Percentiles rank a stretch among this genome's conserved stretches.
These are phyloP conservation scores for Drosophila nr. medialis DNA, from an alignment of 2,888 invertebrate genomes.

Conservation along the genomic window DNA sequence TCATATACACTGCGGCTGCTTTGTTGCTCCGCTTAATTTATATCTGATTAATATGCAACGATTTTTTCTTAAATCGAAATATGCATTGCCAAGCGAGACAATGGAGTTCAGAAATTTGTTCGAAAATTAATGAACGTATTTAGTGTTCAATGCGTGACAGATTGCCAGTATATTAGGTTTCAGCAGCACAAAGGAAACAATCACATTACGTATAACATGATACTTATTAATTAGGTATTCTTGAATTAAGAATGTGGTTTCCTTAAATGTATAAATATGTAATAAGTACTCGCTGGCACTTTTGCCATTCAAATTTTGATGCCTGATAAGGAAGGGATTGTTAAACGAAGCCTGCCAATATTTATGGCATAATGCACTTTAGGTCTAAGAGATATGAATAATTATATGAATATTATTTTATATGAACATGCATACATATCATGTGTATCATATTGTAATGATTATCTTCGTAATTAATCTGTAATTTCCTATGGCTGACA, in stretches of 20 bases:
- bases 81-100: conserved; percentile 46
- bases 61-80: conserved; percentile 45
- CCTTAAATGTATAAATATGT: background rate
- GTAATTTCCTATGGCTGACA: conserved; percentile 4
- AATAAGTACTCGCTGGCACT: background rate
- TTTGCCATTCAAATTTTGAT: background rate
- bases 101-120: conserved; percentile 28
- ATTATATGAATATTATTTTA: background rate
- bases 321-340: background rate
- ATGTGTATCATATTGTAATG: background rate
- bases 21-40: conserved; percentile 62
- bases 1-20: conserved; percentile 53
- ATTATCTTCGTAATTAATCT: background rate
- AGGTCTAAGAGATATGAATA: background rate
- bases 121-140: conserved; percentile 46
- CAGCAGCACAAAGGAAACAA: background rate
- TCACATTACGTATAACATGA: background rate
- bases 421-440: background rate
- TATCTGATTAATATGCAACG: conserved; percentile 68
- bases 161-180: conserved; percentile 28
- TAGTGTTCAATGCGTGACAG: conserved; percentile 46
- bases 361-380: background rate
- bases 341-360: background rate
- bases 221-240: background rate
- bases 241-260: background rate